Percentiles rank a stretch among this genome's conserved stretches.
Conservation (phyloP, 1,140 invertebrate genomes). For the Campoletis sonorensis region DNA sequence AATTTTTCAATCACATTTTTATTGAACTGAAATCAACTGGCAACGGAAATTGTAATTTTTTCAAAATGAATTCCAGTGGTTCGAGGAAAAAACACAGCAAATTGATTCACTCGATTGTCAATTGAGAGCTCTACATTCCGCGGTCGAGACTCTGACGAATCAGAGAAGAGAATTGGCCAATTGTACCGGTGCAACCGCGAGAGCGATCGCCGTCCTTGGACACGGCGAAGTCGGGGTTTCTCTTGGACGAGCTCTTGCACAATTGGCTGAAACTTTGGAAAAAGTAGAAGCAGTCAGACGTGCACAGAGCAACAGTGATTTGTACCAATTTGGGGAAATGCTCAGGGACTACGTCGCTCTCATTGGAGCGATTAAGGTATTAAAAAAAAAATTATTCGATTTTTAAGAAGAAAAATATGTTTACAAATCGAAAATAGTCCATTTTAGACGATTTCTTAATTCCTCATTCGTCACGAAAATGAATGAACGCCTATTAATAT, state of each 20-base stretch:
- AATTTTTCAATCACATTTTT: background rate
- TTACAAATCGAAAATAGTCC: too few species aligned
- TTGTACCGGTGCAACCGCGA: constrained; percentile 88
- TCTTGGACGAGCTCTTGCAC: constrained; percentile 93
- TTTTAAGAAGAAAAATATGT: too few species aligned
- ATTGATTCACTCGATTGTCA: constrained; percentile 95
- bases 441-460: too few species aligned
- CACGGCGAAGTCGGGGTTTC: constrained; percentile 97
- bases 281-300: constrained; percentile 90
- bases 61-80: constrained; percentile 88
- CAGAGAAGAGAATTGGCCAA: constrained; percentile 91
- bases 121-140: constrained; percentile 90
- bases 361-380: constrained; percentile 92
- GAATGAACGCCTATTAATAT: background rate
- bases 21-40: background rate
- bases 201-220: constrained; percentile 93
- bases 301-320: constrained; percentile 97
- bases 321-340: constrained; percentile 94
- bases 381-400: background rate
- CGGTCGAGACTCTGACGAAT: constrained; percentile 91
- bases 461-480: background rate
- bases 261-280: constrained; percentile 91
- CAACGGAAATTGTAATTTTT: background rate
- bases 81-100: constrained; percentile 96
- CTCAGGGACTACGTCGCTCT: constrained; percentile 97